Conservation (phyloP, 2,797 vertebrate genomes). For the Malacoctenus gilli region DNA sequence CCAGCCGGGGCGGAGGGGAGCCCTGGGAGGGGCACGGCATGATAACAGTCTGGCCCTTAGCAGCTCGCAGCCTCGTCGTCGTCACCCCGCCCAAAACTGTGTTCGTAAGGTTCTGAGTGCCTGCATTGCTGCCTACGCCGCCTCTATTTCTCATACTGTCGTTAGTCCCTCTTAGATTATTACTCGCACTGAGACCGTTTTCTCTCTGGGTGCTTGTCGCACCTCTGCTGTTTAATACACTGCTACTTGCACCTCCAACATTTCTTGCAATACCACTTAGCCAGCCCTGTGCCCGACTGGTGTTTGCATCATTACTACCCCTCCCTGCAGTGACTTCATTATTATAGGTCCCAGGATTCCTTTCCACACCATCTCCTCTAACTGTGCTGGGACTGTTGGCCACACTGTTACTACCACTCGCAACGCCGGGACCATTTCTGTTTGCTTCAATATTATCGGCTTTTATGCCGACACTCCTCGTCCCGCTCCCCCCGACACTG, state of each 20-base stretch:
- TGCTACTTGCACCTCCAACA: slow-evolving; percentile 37
- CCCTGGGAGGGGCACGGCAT: slow-evolving; percentile 88
- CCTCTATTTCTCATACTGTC: slow-evolving; percentile 25
- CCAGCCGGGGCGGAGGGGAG: slow-evolving; percentile 80
- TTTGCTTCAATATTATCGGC: slow-evolving; percentile 36
- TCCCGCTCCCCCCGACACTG: slow-evolving; percentile 19
- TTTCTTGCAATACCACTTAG: slow-evolving; percentile 42
- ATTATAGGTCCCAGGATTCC: slow-evolving; percentile 37
- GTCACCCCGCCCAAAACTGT: slow-evolving; percentile 36
- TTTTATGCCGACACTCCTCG: slow-evolving; percentile 44
- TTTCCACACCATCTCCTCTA: slow-evolving; percentile 30
- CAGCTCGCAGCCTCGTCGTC: slow-evolving; percentile 73
- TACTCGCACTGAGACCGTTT: slow-evolving; percentile 37
- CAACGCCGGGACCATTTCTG: slow-evolving; percentile 28
- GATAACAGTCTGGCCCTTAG: slow-evolving; percentile 82
- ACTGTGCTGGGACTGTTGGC: slow-evolving; percentile 36
- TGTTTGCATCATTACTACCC: slow-evolving; percentile 24
- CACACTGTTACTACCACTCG: slow-evolving; percentile 25
- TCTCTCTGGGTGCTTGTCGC: slow-evolving; percentile 27
- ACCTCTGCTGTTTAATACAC: slow-evolving; percentile 33
- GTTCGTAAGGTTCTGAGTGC: slow-evolving; percentile 31
- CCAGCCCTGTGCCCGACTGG: slow-evolving; percentile 25
- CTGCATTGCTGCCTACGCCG: slow-evolving; percentile 7
- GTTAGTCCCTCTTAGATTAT: slow-evolving; percentile 13
- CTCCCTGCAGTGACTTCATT: slow-evolving; percentile 59